A percentile compares a stretch with the other conserved stretches of the same genome.
These are phyloP conservation scores for Lamellibrachia satsuma DNA, from an alignment of 2,888 invertebrate genomes.

Conservation along the genomic window DNA sequence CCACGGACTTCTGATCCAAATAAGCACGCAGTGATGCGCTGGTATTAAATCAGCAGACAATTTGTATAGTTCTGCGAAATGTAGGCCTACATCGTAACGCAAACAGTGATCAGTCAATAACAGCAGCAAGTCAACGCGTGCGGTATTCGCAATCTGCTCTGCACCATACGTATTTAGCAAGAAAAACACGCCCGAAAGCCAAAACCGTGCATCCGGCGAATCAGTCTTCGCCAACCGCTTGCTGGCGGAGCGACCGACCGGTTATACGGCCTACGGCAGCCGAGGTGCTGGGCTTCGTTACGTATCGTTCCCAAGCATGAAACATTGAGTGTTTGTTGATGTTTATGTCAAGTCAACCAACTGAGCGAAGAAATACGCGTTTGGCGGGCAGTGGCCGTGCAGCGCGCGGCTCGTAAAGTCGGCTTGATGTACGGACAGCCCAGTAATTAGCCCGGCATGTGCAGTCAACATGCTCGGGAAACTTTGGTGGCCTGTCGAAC, in stretches of 20 bases:
- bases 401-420: neutral
- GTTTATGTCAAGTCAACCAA: neutral
- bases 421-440: neutral
- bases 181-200: neutral
- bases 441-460: neutral
- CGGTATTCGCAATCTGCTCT: neutral
- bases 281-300: neutral
- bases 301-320: neutral
- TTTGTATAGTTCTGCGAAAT: neutral
- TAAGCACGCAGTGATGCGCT: neutral
- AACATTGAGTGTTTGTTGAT: constrained; percentile 10
- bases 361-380: neutral
- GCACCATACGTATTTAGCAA: neutral
- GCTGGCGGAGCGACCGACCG: neutral
- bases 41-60: neutral
- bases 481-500: too few relatives aligned
- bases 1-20: too few relatives aligned
- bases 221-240: neutral
- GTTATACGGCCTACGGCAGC: neutral
- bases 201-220: neutral
- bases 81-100: neutral
- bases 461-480: neutral
- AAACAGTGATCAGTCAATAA: neutral
- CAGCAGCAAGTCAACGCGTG: neutral
- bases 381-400: neutral